These are phyloP conservation scores for Proisotoma minuta DNA, from an alignment of 2,888 invertebrate species.

Conservation along the genomic window DNA sequence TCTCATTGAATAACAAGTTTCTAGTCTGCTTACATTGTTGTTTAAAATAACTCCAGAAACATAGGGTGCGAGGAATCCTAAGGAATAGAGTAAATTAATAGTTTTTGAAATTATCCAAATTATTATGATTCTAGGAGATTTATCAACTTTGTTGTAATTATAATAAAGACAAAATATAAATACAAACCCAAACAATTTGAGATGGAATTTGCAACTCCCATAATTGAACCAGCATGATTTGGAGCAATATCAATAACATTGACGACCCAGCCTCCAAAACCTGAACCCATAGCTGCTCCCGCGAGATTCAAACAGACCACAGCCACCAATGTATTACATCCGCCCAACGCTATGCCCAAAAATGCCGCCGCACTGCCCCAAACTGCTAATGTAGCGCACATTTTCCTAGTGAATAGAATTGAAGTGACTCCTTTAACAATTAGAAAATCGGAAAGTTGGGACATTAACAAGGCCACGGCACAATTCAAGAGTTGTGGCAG, in stretches of 20 bases:
- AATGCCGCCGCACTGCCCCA: slow-evolving; percentile 61
- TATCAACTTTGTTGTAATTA: no score
- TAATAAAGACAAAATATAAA: no score
- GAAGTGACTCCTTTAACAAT: slow-evolving; percentile 47
- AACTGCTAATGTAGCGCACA: slow-evolving; percentile 52
- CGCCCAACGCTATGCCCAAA: slow-evolving; percentile 61
- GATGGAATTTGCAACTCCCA: slow-evolving; percentile 30
- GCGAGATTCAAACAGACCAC: slow-evolving; percentile 25
- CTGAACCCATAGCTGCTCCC: slow-evolving; percentile 60
- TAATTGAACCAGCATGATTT: slow-evolving; percentile 62
- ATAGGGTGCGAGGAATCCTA: slow-evolving; percentile 35
- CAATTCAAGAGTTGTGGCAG: slow-evolving; percentile 65
- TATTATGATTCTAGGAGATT: no score
- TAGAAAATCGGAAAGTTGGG: slow-evolving; percentile 64
- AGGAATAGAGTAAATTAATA: slow-evolving; percentile 22
- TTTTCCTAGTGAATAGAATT: slow-evolving; percentile 52
- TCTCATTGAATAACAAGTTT: neutral
- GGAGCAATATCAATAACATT: slow-evolving; percentile 73
- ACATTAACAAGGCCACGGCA: slow-evolving; percentile 61
- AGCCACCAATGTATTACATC: slow-evolving; percentile 55
- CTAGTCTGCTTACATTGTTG: slow-evolving; percentile 36
- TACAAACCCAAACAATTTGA: slow-evolving; percentile 8
- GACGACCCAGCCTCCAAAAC: slow-evolving; percentile 56
- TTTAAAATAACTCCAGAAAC: slow-evolving; percentile 48
- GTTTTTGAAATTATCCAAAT: no score